Evolutionary conservation across 30 jellyfish, hydroid and myxozoan genomes (phyloP), one percentile per base, ranked within the genome.

Genomic region (Sanderia malayensis): DNA sequence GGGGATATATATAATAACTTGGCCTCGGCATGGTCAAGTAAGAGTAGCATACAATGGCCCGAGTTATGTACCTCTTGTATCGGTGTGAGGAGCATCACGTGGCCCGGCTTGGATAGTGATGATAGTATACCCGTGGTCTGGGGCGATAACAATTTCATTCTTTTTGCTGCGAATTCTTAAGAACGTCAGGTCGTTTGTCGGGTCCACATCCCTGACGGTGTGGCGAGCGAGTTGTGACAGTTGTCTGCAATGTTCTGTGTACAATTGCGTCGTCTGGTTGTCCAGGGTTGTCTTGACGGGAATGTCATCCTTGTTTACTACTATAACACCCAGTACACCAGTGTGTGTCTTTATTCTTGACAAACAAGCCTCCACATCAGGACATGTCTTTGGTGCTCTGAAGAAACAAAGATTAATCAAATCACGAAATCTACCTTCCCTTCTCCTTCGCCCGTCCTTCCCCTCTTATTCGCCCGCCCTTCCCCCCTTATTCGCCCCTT

Each of bases 281-380:
- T 81, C 94, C 31, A 81, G 86, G 2, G 86, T 81, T 41, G 94
- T 18, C 21, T 84, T 77, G 37, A 81, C 62, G 0, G 94, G 89
- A 22, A 69, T 81, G 31, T 73, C 86, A 17, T 81, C 94, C 18
- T 44, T 24, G 74, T 81, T 81, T 33, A 70, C 86, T 31, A 81
- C 81, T 53, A 81, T 81, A 10, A 70, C 86, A 20, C 94, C 94
- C 19, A n/a, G 41, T 0, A 81, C 94, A 22, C 94, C 94, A 1
- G 30, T 62, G 61, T 81, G 94, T n/a, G 25, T 46, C 81, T 71
- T 71, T 21, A 81, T 81, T 46, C 94, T 60, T 31, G 58, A 58
- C 73, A 81, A 37, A 1, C 67, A 70, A 21, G 80, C 85, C 44
- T 81, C 94, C 21, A 80, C 78, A 30, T 80, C 84, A 1, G 92